Evolutionary conservation across 2,797 vertebrate genomes (phyloP).

Genomic region (Manis crassicaudata): DNA sequence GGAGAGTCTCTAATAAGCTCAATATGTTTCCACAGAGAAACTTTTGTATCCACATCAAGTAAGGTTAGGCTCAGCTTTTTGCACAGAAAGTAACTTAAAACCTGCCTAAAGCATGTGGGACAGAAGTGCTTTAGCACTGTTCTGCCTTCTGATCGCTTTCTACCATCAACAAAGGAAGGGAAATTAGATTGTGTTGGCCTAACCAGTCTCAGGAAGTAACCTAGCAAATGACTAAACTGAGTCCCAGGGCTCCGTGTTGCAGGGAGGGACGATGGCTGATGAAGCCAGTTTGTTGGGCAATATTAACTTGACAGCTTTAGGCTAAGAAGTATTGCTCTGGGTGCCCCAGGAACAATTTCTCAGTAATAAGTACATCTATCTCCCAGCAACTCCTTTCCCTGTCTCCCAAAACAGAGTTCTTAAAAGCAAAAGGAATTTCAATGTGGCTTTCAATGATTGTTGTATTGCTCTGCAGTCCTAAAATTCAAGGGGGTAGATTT

Average conservation of each 20-base stretch:
- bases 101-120: not conserved
- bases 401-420: not conserved
- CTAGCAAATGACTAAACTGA: not conserved
- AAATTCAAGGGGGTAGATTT: not conserved
- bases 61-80: slow-evolving; percentile 20
- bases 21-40: slow-evolving; percentile 65
- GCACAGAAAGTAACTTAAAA: not conserved
- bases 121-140: not conserved
- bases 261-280: not conserved
- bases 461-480: not conserved
- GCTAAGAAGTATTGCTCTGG: slow-evolving; percentile 40
- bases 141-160: slow-evolving; percentile 24
- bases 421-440: slow-evolving; percentile 53
- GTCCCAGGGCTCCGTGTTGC: not conserved
- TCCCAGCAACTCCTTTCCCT: not conserved
- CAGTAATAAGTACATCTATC: slow-evolving; percentile 37
- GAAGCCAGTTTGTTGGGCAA: not conserved
- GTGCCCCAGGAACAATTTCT: slow-evolving; percentile 39
- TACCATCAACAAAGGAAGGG: not conserved
- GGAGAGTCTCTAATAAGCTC: slow-evolving; percentile 78
- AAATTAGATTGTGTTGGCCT: slow-evolving; percentile 38
- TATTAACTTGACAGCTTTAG: slow-evolving; percentile 45
- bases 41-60: slow-evolving; percentile 16
- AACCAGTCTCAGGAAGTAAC: slow-evolving; percentile 45
- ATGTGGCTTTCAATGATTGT: not conserved